These are phyloP conservation scores for Micromesistius poutassou DNA, from an alignment of 2,797 vertebrate genomes.

Conservation along the genomic window DNA sequence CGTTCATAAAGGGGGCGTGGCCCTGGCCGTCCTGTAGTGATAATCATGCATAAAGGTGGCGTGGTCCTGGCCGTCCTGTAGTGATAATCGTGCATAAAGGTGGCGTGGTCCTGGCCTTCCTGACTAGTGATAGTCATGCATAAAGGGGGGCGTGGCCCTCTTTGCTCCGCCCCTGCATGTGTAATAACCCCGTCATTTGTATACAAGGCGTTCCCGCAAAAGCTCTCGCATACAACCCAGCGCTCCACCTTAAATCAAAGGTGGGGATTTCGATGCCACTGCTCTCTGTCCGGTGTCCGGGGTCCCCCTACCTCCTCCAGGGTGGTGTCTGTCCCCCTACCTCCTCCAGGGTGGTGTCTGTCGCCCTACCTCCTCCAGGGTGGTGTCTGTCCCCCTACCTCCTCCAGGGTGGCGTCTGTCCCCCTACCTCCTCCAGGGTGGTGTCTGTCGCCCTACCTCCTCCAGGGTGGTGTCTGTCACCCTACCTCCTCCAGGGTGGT, in stretches of 20 bases:
- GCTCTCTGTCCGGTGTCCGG: not conserved
- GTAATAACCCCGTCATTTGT: not conserved
- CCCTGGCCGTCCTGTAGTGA: no score
- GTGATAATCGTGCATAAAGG: no score
- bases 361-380: slow-evolving; percentile 85
- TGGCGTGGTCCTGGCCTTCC: no score
- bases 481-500: slow-evolving; percentile 93
- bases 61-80: no score
- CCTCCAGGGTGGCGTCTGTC: slow-evolving; percentile 89
- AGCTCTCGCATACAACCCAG: not conserved
- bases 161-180: no score
- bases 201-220: not conserved
- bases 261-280: not conserved
- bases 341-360: slow-evolving; percentile 93
- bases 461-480: slow-evolving; percentile 87
- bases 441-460: slow-evolving; percentile 88
- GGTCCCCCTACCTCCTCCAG: slow-evolving; percentile 83
- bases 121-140: no score
- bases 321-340: slow-evolving; percentile 86
- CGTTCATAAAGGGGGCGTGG: no score
- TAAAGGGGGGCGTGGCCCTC: no score
- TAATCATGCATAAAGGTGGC: no score
- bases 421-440: slow-evolving; percentile 87
- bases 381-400: slow-evolving; percentile 88
- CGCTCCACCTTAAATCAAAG: slow-evolving; percentile 13